Base-by-base conservation (phyloP, 1,140 invertebrate genomes). In the Drosophila mayri region DNA sequence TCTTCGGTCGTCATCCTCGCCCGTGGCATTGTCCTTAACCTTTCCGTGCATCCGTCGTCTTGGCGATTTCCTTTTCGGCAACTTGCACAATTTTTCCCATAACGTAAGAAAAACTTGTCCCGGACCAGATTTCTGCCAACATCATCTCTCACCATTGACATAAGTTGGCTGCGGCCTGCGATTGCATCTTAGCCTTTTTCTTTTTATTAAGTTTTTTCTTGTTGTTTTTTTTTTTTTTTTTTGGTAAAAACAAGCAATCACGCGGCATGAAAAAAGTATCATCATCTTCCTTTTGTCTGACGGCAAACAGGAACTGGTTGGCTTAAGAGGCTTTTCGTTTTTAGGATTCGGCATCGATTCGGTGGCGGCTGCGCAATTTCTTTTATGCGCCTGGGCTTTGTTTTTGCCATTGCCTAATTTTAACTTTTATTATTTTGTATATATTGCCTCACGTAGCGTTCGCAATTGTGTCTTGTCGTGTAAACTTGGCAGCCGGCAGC, bases 281-380 rank as follows among this genome's bases (percentile, higher is more conserved):
- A 85, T 84, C 81, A 85, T 81, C 81, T 84, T 84, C 81, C 81
- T 84, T 84, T 84, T 84, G 81, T 84, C 82, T 85, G 70, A 54
- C 67, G 10, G 10, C n/a, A 63, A 85, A 59, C 81, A 84, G 81
- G 81, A 84, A 84, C 81, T 84, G 81, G 76, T 76, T 52, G 62
- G 20, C 66, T 68, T 43, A 49, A 70, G 62, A 46, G 54, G 38
- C 22, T 72, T 70, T 72, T 72, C 46, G 55, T 32, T 47, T 47
- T 49, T 41, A 60, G 63, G 63, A 66, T 60, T 73, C 55, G 70
- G 40, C 41, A 61, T 32, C 63, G 67, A 59, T 71, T 72, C 46
- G 66, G 52, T 58, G 63, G 63, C 35, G 65, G 68, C 43, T 72
- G 32, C 68, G 66, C 50, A 71, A 71, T 84, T 85, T 84, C 81